These are phyloP conservation scores for Clitarchus hookeri DNA, from an alignment of 2,888 invertebrate genomes.

Conservation along the genomic window DNA sequence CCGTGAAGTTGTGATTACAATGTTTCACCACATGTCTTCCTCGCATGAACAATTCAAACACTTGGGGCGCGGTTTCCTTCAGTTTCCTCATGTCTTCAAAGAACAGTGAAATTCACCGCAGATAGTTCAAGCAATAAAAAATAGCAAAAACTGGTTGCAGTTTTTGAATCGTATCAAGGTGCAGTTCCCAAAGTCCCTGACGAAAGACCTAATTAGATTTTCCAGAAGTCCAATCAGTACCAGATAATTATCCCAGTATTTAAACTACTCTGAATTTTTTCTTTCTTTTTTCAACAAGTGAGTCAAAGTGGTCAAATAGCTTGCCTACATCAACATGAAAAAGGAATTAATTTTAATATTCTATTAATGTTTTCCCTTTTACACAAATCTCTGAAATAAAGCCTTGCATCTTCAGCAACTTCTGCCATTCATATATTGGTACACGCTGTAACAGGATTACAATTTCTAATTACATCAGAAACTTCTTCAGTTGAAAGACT, in stretches of 20 bases:
- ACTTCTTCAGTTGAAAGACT: too few species aligned
- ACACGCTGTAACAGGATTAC: too few species aligned
- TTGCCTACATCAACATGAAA: constrained; percentile 2
- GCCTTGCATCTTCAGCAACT: constrained; percentile 8
- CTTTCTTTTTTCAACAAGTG: not conserved
- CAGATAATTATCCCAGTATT: constrained; percentile 22
- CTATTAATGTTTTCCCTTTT: not conserved
- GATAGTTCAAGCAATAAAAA: constrained; percentile 2
- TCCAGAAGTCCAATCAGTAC: not conserved
- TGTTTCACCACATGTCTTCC: not conserved
- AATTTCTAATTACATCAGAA: too few species aligned
- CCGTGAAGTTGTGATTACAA: not conserved
- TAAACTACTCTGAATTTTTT: constrained; percentile 3
- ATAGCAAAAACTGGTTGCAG: not conserved
- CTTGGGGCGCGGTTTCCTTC: not conserved
- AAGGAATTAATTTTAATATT: not conserved
- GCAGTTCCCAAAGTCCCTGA: constrained; percentile 19
- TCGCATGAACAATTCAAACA: constrained; percentile 12
- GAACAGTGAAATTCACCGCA: not conserved
- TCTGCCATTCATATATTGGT: too few species aligned
- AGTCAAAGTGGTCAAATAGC: constrained; percentile 9
- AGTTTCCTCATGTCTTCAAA: constrained; percentile 20
- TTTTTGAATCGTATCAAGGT: constrained; percentile 16
- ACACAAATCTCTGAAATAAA: not conserved
- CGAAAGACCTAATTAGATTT: constrained; percentile 10